phyloP scores from a whole-genome alignment of 2,797 vertebrate genomes.

The Florisuga fusca region DNA sequence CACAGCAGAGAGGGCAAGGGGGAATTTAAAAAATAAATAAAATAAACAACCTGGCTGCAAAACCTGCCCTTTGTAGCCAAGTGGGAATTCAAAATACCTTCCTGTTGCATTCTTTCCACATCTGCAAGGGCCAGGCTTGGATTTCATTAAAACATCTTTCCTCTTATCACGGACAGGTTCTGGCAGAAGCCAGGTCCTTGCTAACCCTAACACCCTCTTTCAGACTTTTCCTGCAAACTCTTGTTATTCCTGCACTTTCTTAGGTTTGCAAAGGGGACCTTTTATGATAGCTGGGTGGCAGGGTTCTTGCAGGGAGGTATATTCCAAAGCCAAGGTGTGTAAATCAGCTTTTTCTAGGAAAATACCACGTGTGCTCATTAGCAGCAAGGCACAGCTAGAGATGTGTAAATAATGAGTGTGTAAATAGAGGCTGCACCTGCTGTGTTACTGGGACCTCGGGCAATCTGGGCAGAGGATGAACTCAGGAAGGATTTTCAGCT shows the following conservation, averaged over 20 bases:
- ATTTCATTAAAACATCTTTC: conserved; percentile 52
- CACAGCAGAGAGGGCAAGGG: not conserved
- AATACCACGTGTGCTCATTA: accelerated
- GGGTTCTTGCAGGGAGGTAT: not conserved
- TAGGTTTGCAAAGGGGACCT: not conserved
- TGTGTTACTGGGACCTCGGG: not conserved
- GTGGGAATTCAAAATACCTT: conserved; percentile 55
- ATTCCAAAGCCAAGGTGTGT: not conserved
- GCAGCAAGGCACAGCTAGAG: accelerated
- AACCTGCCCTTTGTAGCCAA: not conserved
- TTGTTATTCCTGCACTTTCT: not conserved
- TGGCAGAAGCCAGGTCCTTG: conserved; percentile 39
- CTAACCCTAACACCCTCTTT: conserved; percentile 8
- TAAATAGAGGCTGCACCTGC: accelerated
- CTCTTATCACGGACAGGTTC: conserved; percentile 54
- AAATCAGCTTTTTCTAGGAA: not conserved
- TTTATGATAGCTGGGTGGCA: accelerated
- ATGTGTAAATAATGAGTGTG: not conserved
- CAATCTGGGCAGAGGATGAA: not conserved
- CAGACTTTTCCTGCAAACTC: not conserved
- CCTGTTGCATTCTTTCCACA: conserved; percentile 52
- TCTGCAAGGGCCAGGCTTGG: conserved; percentile 32
- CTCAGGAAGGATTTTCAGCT: not conserved
- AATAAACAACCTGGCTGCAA: not conserved
- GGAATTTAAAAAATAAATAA: not conserved